Evolutionary conservation across 2,797 vertebrate species (phyloP), one percentile per base, ranked within the genome.

Genomic region (Acanthiza pusilla): DNA sequence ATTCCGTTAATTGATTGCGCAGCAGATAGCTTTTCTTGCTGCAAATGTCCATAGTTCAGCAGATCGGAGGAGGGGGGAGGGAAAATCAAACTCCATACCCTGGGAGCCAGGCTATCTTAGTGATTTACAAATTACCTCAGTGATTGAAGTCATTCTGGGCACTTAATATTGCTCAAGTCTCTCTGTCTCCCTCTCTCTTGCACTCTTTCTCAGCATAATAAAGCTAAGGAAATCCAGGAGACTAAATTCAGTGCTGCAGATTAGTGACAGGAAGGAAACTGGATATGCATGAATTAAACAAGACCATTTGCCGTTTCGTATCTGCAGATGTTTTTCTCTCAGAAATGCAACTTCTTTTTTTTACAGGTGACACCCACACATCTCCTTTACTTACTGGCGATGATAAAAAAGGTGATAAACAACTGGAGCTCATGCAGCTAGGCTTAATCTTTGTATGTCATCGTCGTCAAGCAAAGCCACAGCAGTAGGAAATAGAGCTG

Each of bases 311-410:
- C 91, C 79, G 84, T 86, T 92, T 87, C 71, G 80, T 71, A 96
- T 97, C 90, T 96, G 82, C 91, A 94, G 88, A 92, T 95, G 88
- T 90, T 97, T 93, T 97, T 96, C 91, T 96, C 92, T 94, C 91
- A 83, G 84, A 97, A 97, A 96, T 88, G 83, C 88, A 96, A 83
- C 89, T 88, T 75, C 50, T 83, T 85, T 72, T 42, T 92, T 85
- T 93, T 93, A 74, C 97, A 97, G 97, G 97, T 97, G 94, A 97
- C 97, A 96, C 97, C 97, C 96, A 98, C 98, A 98, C 96, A 95
- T 97, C 97, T 97, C 97, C 97, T 97, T 96, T 93, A 88, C 88
- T 91, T 92, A 94, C 94, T 89, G 96, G 91, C 3, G 91, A 94
- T 96, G 97, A 98, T 97, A 96, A 92, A 95, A 92, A 85, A 76